These are phyloP conservation scores for Caiman crocodilus DNA, from an alignment of 2,797 vertebrate genomes.

Conservation along the genomic window DNA sequence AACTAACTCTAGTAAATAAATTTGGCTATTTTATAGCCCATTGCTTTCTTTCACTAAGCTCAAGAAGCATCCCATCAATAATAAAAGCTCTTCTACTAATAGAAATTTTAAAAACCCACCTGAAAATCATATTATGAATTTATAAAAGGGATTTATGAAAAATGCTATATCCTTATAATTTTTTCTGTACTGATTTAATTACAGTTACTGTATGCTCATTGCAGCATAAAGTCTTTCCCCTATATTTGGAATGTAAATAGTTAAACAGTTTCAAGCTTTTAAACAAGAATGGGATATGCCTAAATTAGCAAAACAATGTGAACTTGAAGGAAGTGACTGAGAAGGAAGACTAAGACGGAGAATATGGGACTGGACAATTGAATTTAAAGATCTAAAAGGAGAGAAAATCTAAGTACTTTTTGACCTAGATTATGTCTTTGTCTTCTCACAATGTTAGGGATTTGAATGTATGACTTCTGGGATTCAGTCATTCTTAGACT, in stretches of 20 bases:
- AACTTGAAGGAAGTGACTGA: background rate
- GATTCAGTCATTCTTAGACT: background rate
- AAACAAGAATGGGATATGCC: background rate
- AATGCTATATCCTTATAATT: background rate
- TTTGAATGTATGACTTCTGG: background rate
- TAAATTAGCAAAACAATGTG: background rate
- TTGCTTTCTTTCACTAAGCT: slow-evolving; percentile 5
- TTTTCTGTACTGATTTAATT: background rate
- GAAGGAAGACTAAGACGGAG: background rate
- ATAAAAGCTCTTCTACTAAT: slow-evolving; percentile 4
- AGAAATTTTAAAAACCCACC: background rate
- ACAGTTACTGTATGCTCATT: no score
- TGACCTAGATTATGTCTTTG: background rate
- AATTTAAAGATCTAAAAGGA: background rate
- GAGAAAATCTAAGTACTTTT: background rate
- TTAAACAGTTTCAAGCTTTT: background rate
- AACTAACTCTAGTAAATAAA: slow-evolving; percentile 32
- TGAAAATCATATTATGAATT: background rate
- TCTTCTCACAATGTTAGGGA: background rate
- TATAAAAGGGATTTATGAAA: rapidly evolving
- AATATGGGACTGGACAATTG: background rate
- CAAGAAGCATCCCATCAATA: slow-evolving; percentile 20
- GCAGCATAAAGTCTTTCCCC: background rate
- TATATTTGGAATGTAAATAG: background rate
- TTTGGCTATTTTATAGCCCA: slow-evolving; percentile 52